These are phyloP conservation scores for Hydractinia echinata DNA, from an alignment of 30 jellyfish, hydroid and myxozoan genomes.

Conservation along the genomic window DNA sequence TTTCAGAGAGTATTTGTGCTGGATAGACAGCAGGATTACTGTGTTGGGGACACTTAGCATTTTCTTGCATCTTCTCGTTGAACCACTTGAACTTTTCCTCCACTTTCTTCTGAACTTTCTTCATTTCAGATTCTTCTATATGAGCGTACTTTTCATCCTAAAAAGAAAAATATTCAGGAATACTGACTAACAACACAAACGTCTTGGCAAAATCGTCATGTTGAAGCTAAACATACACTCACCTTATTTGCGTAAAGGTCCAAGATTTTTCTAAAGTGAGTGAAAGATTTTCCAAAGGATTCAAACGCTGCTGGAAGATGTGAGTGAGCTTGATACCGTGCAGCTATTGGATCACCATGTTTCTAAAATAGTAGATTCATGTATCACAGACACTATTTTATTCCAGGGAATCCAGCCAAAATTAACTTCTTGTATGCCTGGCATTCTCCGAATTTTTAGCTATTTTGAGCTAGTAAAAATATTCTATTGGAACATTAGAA, in stretches of 20 bases:
- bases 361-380: constrained; percentile 28
- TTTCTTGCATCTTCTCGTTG: constrained; percentile 63
- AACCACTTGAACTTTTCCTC: constrained; percentile 78
- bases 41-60: constrained; percentile 48
- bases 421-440: too few species aligned
- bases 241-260: constrained; percentile 74
- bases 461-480: too few species aligned
- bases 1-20: constrained; percentile 50
- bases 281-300: constrained; percentile 55
- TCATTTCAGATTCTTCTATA: constrained; percentile 80
- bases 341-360: constrained; percentile 75
- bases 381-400: too few species aligned
- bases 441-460: too few species aligned
- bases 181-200: too few species aligned
- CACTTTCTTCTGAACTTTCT: constrained; percentile 53
- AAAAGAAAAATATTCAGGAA: background rate
- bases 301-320: constrained; percentile 78
- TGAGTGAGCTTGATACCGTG: constrained; percentile 52
- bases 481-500: background rate
- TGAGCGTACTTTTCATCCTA: constrained; percentile 84
- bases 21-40: constrained; percentile 61
- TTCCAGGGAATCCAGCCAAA: too few species aligned
- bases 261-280: constrained; percentile 63
- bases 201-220: too few species aligned
- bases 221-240: background rate